Evolutionary conservation across 2,113 vertebrate species (phyloP).

Genomic region (Noturus placidus): DNA sequence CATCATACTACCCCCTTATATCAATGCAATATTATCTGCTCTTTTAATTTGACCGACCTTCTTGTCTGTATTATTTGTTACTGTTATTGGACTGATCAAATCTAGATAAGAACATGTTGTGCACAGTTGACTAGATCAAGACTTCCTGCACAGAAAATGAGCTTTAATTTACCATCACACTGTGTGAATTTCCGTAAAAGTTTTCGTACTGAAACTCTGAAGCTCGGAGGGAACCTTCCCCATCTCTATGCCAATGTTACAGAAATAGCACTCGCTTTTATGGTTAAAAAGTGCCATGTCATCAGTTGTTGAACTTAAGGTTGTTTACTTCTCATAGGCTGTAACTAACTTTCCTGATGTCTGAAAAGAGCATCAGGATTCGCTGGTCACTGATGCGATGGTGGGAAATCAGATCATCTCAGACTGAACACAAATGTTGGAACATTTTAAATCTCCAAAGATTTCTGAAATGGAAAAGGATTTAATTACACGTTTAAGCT

Average conservation of each 20-base stretch:
- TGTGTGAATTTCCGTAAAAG: background rate
- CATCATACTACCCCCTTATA: conserved; percentile 13
- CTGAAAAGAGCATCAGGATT: background rate
- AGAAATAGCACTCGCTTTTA: background rate
- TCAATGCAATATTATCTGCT: background rate
- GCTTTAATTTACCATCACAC: background rate
- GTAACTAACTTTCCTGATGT: background rate
- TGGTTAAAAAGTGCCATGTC: background rate
- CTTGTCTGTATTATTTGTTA: background rate
- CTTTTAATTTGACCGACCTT: background rate
- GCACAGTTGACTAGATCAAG: background rate
- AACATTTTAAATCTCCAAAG: no score
- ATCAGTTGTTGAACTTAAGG: background rate
- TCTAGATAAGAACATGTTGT: background rate
- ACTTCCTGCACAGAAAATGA: background rate
- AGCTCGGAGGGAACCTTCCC: background rate
- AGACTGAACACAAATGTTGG: no score
- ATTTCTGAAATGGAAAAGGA: no score
- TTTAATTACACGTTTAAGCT: background rate
- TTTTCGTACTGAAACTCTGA: background rate
- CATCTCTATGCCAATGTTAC: conserved; percentile 8
- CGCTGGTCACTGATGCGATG: background rate
- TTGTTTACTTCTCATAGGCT: background rate
- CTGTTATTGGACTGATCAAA: background rate
- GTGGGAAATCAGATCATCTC: background rate